Conservation (phyloP, 2,888 invertebrate species). For the Allygus modestus region DNA sequence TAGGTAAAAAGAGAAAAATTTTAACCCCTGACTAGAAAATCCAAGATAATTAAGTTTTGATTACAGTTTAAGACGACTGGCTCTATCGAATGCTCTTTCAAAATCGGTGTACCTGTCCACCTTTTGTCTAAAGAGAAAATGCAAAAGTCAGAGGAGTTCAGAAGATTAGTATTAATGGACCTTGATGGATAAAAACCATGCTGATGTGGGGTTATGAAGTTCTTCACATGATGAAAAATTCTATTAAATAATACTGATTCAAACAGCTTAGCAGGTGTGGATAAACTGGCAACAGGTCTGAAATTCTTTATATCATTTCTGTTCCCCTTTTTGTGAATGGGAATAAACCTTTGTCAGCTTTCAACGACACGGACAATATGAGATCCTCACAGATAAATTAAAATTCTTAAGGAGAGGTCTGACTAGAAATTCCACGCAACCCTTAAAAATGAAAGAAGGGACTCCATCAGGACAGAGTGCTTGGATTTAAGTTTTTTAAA, state of each 20-base stretch:
- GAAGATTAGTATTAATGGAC: slow-evolving; percentile 11
- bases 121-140: not conserved
- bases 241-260: not conserved
- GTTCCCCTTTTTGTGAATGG: slow-evolving; percentile 2
- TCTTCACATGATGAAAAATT: not conserved
- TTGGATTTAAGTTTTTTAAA: slow-evolving; percentile 9
- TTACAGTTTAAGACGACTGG: not conserved
- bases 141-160: slow-evolving; percentile 14
- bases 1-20: slow-evolving; percentile 15
- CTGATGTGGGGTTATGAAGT: not conserved
- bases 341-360: not conserved
- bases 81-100: slow-evolving; percentile 8
- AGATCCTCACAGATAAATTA: not conserved
- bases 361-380: not conserved
- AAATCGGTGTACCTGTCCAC: slow-evolving; percentile 1
- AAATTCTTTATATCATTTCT: not conserved
- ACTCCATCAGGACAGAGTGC: slow-evolving; percentile 4
- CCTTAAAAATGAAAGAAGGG: not conserved
- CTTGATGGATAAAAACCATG: slow-evolving; percentile 23
- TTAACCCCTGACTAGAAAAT: not conserved
- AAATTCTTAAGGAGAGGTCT: not conserved
- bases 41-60: slow-evolving; percentile 24
- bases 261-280: slow-evolving; percentile 35
- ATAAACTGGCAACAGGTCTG: not conserved
- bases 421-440: not conserved